Evolutionary conservation across 2,888 invertebrate species (phyloP).

Genomic region (Teleiodes luculella): DNA sequence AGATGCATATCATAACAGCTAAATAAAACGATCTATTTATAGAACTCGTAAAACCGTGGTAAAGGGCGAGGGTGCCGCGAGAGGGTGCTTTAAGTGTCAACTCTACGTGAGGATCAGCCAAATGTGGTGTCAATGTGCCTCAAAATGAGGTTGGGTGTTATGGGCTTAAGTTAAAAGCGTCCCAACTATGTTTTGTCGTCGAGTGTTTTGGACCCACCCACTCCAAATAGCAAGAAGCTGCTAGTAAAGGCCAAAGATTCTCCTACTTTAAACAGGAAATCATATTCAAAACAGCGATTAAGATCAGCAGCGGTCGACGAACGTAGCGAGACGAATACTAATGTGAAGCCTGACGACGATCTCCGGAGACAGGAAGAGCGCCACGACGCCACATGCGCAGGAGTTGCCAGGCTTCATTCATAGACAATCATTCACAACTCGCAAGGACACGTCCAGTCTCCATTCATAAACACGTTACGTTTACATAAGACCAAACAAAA

Average conservation of each 20-base stretch:
- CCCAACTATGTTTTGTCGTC: background rate
- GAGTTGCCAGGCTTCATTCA: constrained; percentile 40
- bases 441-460: constrained; percentile 20
- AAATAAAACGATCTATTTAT: constrained; percentile 43
- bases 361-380: constrained; percentile 7
- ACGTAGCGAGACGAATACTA: background rate
- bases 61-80: constrained; percentile 28
- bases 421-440: constrained; percentile 28
- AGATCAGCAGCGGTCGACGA: background rate
- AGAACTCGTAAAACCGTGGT: constrained; percentile 29
- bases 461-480: constrained; percentile 28
- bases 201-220: no score
- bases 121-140: constrained; percentile 36
- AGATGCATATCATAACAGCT: constrained; percentile 34
- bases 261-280: background rate
- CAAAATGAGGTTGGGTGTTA: constrained; percentile 15
- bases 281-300: background rate
- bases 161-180: constrained; percentile 8
- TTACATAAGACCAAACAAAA: constrained; percentile 43
- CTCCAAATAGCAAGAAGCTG: background rate
- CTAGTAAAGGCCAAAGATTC: background rate
- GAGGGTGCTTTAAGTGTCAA: constrained; percentile 29
- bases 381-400: constrained; percentile 19
- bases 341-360: constrained; percentile 1
- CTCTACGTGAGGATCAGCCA: constrained; percentile 29